Evolutionary conservation across 2,888 invertebrate genomes (phyloP), one percentile per base, ranked within the genome.

Genomic region (Cataglyphis cursor): DNA sequence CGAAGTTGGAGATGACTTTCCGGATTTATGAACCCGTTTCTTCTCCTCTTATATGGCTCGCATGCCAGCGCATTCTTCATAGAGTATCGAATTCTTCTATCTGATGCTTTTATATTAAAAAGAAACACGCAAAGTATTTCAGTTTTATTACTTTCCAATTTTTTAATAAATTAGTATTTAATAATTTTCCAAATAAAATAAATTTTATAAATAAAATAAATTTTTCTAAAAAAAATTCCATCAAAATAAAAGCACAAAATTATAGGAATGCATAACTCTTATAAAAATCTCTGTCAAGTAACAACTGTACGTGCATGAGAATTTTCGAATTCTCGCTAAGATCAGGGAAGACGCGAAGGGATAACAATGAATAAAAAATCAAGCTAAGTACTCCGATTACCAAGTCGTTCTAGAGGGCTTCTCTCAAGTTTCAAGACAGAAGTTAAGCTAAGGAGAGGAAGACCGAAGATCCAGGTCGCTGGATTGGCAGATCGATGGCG

Each of bases 401-500:
- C 31, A 59, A 80, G 72, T 80, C 78, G 78, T 72, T 72, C 35
- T 57, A 44, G 35, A 72, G 44, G n/a, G 31, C 24, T 59, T 21
- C 24, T 48, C 75, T 62, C 51, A 10, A 81, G 38, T 75, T 81
- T 51, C 10, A 62, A 28, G 72, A 48, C 15, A 38, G 31, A 24
- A 57, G 54, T 28, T 66, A 76, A 76, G 76, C 68, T 12, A 24
- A 51, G 3, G 31, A 38, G 38, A 59, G 28, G 15, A 78, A 24
- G 31, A n/a, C 8, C n/a, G 51, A 65, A 41, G 44, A 65, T 75
- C 18, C 76, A 82, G 64, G 57, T 64, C 78, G 82, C 65, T 35
- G 78, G 62, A 88, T 86, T 85, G 86, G 70, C 81, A 82, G 86
- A 89, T 88, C 88, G 90, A 88, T 87, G 80, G 76, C 70, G 78